A percentile compares a stretch with the other conserved stretches of the same genome.
These are phyloP conservation scores for Scophthalmus maximus DNA, from an alignment of 2,113 vertebrate species.

Conservation along the genomic window DNA sequence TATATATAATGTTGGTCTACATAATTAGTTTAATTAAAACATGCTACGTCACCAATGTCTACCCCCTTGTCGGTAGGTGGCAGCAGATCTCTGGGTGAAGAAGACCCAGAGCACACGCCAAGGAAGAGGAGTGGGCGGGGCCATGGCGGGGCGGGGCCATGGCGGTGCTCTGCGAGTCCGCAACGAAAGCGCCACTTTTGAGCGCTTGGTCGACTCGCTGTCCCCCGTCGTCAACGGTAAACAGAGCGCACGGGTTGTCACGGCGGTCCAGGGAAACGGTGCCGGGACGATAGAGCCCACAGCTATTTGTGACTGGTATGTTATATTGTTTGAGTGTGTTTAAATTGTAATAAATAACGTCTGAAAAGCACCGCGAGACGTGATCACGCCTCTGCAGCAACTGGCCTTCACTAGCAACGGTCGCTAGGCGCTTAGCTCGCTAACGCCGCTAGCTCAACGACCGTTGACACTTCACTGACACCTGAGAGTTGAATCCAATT, in stretches of 20 bases:
- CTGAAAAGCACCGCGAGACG: not conserved
- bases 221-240: not conserved
- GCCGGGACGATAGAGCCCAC: not conserved
- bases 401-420: not conserved
- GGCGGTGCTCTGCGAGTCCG: not conserved
- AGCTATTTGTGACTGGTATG: not conserved
- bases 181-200: conserved; percentile 70
- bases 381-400: not conserved
- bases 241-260: not conserved
- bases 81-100: not conserved
- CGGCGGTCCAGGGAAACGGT: conserved; percentile 5
- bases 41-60: no score
- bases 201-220: no score
- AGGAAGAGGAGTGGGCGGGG: conserved; percentile 32
- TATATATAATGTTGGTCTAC: no score
- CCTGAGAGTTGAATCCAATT: no score
- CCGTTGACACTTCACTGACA: not conserved
- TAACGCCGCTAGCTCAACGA: conserved; percentile 10
- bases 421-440: conserved; percentile 58
- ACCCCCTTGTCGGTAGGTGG: conserved; percentile 26
- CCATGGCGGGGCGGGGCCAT: no score
- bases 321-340: not conserved
- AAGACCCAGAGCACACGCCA: not conserved
- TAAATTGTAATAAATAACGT: not conserved
- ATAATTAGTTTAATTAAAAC: no score